Conservation (phyloP, 2,113 vertebrate genomes). For the Syngnathus typhle region DNA sequence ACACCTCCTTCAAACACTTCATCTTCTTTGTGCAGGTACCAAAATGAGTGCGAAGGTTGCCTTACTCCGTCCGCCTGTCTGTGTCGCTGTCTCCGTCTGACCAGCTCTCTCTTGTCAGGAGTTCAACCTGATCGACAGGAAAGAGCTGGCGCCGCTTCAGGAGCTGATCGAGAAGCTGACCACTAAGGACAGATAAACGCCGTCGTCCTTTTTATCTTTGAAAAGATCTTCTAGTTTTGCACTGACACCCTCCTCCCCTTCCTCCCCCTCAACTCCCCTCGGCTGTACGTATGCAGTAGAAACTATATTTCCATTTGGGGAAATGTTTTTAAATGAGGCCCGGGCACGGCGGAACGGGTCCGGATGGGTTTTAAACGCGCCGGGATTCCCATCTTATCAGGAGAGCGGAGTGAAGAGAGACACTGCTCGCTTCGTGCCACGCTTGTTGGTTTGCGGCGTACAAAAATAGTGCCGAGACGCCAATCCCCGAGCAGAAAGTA, state of each 20-base stretch:
- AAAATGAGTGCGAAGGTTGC: too few relatives aligned
- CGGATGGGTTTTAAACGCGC: slow-evolving; percentile 50
- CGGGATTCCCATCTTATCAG: slow-evolving; percentile 46
- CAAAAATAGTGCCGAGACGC: slow-evolving; percentile 4
- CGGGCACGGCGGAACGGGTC: slow-evolving; percentile 43
- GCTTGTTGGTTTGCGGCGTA: background rate
- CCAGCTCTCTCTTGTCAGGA: slow-evolving; percentile 67
- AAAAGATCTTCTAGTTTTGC: slow-evolving; percentile 61
- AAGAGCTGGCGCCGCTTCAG: slow-evolving; percentile 93
- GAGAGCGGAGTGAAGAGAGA: background rate
- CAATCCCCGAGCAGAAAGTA: slow-evolving; percentile 7
- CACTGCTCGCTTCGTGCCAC: background rate
- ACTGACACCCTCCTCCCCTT: slow-evolving; percentile 46
- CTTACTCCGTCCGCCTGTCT: too few relatives aligned
- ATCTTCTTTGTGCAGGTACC: slow-evolving; percentile 95
- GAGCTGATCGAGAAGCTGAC: slow-evolving; percentile 95
- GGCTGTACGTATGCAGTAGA: slow-evolving; percentile 66
- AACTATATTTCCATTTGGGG: slow-evolving; percentile 63
- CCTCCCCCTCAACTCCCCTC: slow-evolving; percentile 43
- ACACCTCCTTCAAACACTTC: slow-evolving; percentile 98
- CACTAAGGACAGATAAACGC: slow-evolving; percentile 91
- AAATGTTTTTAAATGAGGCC: slow-evolving; percentile 58
- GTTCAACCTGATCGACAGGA: slow-evolving; percentile 92
- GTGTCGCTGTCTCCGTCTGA: background rate
- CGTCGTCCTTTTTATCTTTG: slow-evolving; percentile 33